Evolutionary conservation across 2,113 vertebrate species (phyloP), one percentile per base, ranked within the genome.

Genomic region (Dunckerocampus dactyliophorus): DNA sequence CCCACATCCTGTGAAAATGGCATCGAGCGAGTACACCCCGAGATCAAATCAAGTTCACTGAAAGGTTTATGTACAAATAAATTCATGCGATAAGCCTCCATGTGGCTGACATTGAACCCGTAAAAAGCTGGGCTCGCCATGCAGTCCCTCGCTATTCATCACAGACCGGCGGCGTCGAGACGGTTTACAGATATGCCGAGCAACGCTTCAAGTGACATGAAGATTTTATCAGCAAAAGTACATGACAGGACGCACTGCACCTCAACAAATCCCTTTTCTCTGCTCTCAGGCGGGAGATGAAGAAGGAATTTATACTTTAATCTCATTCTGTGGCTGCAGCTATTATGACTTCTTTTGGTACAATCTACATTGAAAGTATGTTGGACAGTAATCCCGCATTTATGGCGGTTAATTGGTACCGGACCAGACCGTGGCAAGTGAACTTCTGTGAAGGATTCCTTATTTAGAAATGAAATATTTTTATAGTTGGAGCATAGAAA

Each of bases 171-270:
- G 75, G 72, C 69, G 68, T 75, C 54, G 50, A 69, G 59, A 15
- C 45, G 53, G 62, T 46, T 65, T 55, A 60, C 64, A 80, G 83
- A 83, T 83, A 81, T 52, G 81, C 72, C 72, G 50, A 71, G 72
- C 72, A 65, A 53, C 71, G 74, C 64, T 55, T 55, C 73, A 72
- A 81, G 77, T 71, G 67, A 81, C 72, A 75, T 69, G 56, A 53
- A 83, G 82, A 84, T 83, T 49, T 53, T 83, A 86, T 83, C 80
- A 59, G 73, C 49, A 13, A 52, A 43, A 74, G 75, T 61, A 22
- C 58, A 67, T 63, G 62, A 72, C 72, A 55, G 64, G 59, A 69
- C 59, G 64, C 22, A 20, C 17, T 13, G 31, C 31, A 60, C 65
- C 63, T 75, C 63, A 20, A 59, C 67, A 73, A 70, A 79, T 80